Base-by-base conservation (phyloP, 2,888 invertebrate species). In the Eubasilissa splendida region DNA sequence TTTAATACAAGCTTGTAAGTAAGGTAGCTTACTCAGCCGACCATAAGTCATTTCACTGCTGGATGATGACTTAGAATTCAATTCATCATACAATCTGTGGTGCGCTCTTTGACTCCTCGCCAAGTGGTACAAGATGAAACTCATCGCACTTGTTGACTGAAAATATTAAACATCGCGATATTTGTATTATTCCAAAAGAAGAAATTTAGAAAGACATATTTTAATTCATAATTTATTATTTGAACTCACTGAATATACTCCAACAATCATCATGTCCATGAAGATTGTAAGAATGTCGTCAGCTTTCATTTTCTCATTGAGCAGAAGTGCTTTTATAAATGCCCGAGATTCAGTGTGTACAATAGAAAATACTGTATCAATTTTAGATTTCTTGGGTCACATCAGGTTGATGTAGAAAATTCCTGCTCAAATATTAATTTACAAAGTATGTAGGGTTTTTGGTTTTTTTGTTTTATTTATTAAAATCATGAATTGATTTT, bases 261-360 rank as follows among this genome's bases (percentile, higher is more conserved):
- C 94, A 84, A 94, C 90, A 7, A 94, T 87, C 65, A 93, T 88
- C 91, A 93, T 92, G 85, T 94, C 94, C 89, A 94, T 90, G 66
- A 94, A 85, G 1, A 93, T 86, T 0, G 93, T 93, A 53, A 93
- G 88, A 70, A 93, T 89, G 84, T 94, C 94, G 85, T 93, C 93
- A 0, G 91, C 87, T 73, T 87, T 88, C 86, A 93, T 89, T 77
- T 90, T 89, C 66, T 92, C 90, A 63, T 90, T 90, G 31, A 91
- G 83, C n/a, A 94, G 86, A 85, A 94, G 89, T 60, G 89, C 88
- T 83, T 92, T 91, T 53, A 93, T 87, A 5, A 74, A 65, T 9
- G 65, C 65, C 5, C 53, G 58, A 9, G 79, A 59, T n/a, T 75
- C 79, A 11, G 58, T 52, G 42, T 76, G 75, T 79, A 68, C 9